These are phyloP conservation scores for Melanotaenia nigrans DNA, from an alignment of 2,797 vertebrate genomes.

Conservation along the genomic window DNA sequence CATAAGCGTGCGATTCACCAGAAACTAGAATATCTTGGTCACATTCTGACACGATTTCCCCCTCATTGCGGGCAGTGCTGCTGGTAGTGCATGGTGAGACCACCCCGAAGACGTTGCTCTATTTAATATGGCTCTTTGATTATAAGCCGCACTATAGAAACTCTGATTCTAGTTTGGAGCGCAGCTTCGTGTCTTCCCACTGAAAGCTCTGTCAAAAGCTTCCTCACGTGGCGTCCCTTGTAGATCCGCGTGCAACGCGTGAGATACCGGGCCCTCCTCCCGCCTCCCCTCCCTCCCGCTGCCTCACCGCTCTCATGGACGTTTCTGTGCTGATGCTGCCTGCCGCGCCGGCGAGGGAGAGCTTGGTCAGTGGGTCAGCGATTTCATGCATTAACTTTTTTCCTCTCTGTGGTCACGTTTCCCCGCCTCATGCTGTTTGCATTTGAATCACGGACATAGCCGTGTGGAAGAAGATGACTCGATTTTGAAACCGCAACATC, in stretches of 20 bases:
- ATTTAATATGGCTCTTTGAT: constrained; percentile 60
- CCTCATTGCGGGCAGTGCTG: constrained; percentile 23
- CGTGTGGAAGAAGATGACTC: constrained; percentile 37
- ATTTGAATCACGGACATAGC: constrained; percentile 31
- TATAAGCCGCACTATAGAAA: constrained; percentile 36
- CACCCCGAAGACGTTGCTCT: constrained; percentile 52
- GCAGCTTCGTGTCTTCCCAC: constrained; percentile 58
- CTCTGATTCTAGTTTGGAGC: constrained; percentile 43
- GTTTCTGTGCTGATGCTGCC: constrained; percentile 65
- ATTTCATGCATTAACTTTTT: constrained; percentile 67
- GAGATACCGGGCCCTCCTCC: constrained; percentile 71
- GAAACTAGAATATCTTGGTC: neutral
- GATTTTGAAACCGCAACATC: constrained; percentile 61
- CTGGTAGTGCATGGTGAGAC: constrained; percentile 25
- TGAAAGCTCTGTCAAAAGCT: constrained; percentile 59
- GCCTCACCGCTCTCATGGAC: constrained; percentile 59
- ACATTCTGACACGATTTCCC: constrained; percentile 11
- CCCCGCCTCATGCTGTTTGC: constrained; percentile 66
- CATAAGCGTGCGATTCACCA: neutral
- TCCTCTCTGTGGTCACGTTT: constrained; percentile 78
- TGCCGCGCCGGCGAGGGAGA: constrained; percentile 68
- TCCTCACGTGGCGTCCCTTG: constrained; percentile 81
- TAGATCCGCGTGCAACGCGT: constrained; percentile 84
- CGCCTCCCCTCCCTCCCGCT: constrained; percentile 17
- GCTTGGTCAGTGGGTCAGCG: constrained; percentile 87